Evolutionary conservation across 2,113 vertebrate species (phyloP), one percentile per base, ranked within the genome.

Genomic region (Danionella cerebrum): DNA sequence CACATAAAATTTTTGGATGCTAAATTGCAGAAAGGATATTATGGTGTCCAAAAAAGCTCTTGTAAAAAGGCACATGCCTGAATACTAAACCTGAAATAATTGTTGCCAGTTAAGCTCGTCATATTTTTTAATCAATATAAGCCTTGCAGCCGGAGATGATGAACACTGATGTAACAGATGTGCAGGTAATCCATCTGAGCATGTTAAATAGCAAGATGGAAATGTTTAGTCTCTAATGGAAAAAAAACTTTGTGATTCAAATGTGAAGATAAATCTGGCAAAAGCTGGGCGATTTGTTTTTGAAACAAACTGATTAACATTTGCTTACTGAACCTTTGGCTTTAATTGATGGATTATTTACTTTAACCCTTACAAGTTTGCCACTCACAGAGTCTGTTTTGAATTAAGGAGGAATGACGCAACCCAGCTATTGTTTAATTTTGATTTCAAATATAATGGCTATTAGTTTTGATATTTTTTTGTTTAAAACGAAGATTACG

Each of bases 51-150:
- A n/a, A n/a, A n/a, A n/a, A n/a, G n/a, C n/a, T n/a, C n/a, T n/a
- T n/a, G n/a, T n/a, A n/a, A n/a, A n/a, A n/a, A n/a, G n/a, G n/a
- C 65, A 72, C 64, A 54, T 73, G 64, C 65, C 66, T 77, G 82
- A 70, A 76, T 74, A 55, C 45, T 5, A 47, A 72, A 64, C 24
- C 65, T 71, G 62, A 42, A 1, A 33, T 59, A 65, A 65, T 76
- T 72, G 71, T 69, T 60, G 35, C 73, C 68, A 74, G 74, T 76
- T 42, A 66, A 54, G 69, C 52, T 57, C 76, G 69, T 80, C n/a
- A 64, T 71, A 25, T 66, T 48, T 72, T 64, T 70, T 69, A 51
- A 41, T 48, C 44, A 66, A 51, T 66, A 42, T 19, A 60, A 16
- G 41, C 14, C 10, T 16, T 76, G 53, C 55, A 36, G 29, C 35